A percentile compares a stretch with the other conserved stretches of the same genome.
phyloP scores from a whole-genome alignment of 1,140 invertebrate species.

The Copidosoma floridanum region DNA sequence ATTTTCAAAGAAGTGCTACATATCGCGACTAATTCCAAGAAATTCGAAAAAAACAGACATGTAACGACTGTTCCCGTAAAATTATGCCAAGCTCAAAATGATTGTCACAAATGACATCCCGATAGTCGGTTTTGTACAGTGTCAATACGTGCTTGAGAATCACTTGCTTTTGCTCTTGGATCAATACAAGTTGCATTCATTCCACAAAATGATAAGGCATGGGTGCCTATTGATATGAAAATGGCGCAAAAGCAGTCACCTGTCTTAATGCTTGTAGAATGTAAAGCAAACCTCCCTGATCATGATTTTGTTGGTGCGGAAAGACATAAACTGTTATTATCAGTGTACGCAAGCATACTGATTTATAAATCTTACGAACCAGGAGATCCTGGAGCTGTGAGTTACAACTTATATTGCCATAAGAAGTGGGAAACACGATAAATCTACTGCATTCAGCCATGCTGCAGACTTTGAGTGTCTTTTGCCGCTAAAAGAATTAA shows the following conservation, averaged over 20 bases:
- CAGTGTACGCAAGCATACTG: not conserved
- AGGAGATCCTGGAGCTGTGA: not conserved
- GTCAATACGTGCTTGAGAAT: not conserved
- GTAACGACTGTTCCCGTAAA: not conserved
- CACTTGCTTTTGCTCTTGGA: not conserved
- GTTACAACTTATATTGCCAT: not conserved
- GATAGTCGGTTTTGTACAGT: not conserved
- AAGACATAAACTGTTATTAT: not conserved
- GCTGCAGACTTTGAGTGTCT: not conserved
- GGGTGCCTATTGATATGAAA: not conserved
- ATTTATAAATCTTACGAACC: not conserved
- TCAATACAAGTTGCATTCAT: not conserved
- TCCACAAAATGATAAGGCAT: not conserved
- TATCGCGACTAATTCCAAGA: too few relatives aligned
- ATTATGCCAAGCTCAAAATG: not conserved
- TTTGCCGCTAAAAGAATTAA: not conserved
- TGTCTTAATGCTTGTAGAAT: not conserved
- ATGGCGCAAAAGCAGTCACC: not conserved
- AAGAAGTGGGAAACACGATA: not conserved
- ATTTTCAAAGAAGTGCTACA: too few relatives aligned
- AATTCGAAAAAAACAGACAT: too few relatives aligned
- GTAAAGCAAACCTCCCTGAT: too few relatives aligned
- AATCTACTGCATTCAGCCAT: not conserved
- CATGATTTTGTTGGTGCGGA: too few relatives aligned
- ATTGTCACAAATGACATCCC: not conserved